phyloP scores from a whole-genome alignment of 2,113 vertebrate species.

The Phalacrocorax carbo region DNA sequence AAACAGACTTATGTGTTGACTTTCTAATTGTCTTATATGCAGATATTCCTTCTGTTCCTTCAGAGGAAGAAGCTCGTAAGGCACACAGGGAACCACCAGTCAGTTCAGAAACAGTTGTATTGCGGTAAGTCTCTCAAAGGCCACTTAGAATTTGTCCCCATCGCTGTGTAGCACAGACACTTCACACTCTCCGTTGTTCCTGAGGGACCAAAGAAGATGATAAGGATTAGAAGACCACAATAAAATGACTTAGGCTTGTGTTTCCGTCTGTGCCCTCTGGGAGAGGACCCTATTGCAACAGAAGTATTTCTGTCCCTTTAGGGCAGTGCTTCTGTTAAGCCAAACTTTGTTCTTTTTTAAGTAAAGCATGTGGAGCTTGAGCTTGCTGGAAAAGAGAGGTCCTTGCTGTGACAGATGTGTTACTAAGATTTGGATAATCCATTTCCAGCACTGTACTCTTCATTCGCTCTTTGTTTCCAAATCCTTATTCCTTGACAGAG shows the following conservation, averaged over 20 bases:
- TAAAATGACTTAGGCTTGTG: background rate
- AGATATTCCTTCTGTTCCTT: slow-evolving; percentile 34
- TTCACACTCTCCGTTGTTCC: background rate
- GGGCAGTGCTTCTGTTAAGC: background rate
- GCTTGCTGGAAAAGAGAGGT: background rate
- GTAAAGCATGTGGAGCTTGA: background rate
- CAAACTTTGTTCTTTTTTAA: background rate
- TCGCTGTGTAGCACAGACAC: background rate
- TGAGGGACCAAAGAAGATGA: background rate
- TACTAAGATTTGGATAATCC: background rate
- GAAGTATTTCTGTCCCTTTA: background rate
- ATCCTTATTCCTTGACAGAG: slow-evolving; percentile 47
- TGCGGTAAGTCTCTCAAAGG: slow-evolving; percentile 48
- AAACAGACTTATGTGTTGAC: background rate
- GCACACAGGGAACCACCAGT: background rate
- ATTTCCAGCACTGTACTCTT: background rate
- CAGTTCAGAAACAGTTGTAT: slow-evolving; percentile 22
- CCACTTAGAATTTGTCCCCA: background rate
- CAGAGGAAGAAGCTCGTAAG: slow-evolving; percentile 35
- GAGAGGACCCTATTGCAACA: background rate
- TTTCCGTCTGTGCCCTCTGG: background rate
- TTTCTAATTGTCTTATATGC: background rate
- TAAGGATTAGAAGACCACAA: background rate
- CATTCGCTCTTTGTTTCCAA: background rate
- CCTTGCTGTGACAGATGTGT: background rate